Evolutionary conservation across 2,113 vertebrate genomes (phyloP), one percentile per base, ranked within the genome.

Genomic region (Vicugna pacos): DNA sequence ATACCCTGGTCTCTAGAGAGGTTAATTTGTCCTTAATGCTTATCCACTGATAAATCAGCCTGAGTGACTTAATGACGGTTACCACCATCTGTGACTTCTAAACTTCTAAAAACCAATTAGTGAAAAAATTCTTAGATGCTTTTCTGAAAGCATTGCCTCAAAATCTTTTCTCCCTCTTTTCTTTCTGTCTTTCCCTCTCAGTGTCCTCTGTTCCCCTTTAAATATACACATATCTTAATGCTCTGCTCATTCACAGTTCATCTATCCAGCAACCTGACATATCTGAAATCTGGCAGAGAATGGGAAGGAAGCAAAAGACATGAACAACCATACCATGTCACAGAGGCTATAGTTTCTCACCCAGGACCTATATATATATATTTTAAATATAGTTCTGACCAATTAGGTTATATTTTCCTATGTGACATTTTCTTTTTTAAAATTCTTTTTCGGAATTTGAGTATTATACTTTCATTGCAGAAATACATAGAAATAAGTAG

Each of bases 21-120:
- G 79, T 86, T 82, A 69, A 83, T 93, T 95, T 95, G 69, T 79
- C n/a, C 54, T 93, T 95, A 65, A 50, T 92, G 56, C 64, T 92
- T 3, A 86, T 72, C 58, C 32, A 64, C 69, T 94, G 75, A 73
- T 75, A 92, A 95, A 75, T 86, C 75, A 89, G 32, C 88, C 84
- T 64, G 15, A 46, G 22, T 95, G 38, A 92, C 28, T 72, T 85
- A 86, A 46, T 93, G n/a, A 93, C 35, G 95, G 30, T 88, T 38
- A 19, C 69, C 16, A 6, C 85, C 58, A 24, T 72, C 54, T 8
- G 62, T 75, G 69, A 52, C 87, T 82, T 94, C 89, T 9, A 91
- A 95, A 89, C 13, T 56, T 90, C 35, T 92, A 38, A 67, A 88
- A 94, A 46, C 54, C 38, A 58, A 70, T 48, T 38, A 96, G 75